Evolutionary conservation across 2,113 vertebrate genomes (phyloP).

Genomic region (Bambusicola thoracicus): DNA sequence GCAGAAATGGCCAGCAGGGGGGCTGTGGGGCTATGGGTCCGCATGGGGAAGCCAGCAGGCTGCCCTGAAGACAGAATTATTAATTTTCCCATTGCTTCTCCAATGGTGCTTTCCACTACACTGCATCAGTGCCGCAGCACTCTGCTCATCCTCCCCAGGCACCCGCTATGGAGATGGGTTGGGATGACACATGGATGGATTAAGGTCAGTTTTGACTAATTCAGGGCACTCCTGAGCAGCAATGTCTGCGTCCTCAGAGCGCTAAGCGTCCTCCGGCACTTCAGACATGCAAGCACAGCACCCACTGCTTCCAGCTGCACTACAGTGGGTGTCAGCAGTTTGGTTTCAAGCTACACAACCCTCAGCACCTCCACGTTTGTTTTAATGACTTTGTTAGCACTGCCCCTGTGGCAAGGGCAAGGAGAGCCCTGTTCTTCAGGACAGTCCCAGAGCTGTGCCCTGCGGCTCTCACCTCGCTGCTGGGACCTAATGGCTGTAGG

Average conservation of each 20-base stretch:
- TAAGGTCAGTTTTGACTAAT: constrained; percentile 53
- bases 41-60: background rate
- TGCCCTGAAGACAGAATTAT: background rate
- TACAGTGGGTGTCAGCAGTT: constrained; percentile 34
- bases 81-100: background rate
- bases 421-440: background rate
- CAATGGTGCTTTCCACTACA: background rate
- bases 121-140: background rate
- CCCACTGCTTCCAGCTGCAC: constrained; percentile 20
- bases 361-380: background rate
- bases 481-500: background rate
- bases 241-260: background rate
- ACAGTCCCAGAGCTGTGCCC: background rate
- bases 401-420: background rate
- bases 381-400: background rate
- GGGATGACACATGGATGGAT: constrained; percentile 39
- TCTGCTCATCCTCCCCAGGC: constrained; percentile 33
- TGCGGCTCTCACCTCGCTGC: background rate
- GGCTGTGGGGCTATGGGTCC: background rate
- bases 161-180: background rate
- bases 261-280: constrained; percentile 34
- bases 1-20: background rate
- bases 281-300: constrained; percentile 43
- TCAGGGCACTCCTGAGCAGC: constrained; percentile 11
- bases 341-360: background rate